These are phyloP conservation scores for Drosophila austrosaltans DNA, from an alignment of 2,888 invertebrate genomes.

Conservation along the genomic window DNA sequence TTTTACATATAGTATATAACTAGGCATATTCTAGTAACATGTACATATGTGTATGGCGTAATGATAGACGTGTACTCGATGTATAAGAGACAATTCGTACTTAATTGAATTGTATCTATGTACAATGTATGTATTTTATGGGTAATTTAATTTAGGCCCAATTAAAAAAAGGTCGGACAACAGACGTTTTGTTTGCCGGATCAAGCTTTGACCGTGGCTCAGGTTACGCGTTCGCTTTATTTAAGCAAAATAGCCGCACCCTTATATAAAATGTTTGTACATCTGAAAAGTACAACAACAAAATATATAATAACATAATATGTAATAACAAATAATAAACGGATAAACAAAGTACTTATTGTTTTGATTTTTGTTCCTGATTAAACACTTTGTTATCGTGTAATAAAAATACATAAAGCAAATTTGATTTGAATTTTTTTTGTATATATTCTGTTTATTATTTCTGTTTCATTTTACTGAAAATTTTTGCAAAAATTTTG, in stretches of 20 bases:
- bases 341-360: no score
- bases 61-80: background rate
- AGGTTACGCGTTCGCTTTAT: constrained; percentile 56
- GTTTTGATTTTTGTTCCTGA: no score
- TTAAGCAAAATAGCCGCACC: constrained; percentile 33
- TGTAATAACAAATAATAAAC: background rate
- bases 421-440: no score
- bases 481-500: background rate
- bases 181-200: constrained; percentile 52
- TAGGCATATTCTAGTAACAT: background rate
- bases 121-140: constrained; percentile 56
- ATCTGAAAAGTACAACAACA: constrained; percentile 1
- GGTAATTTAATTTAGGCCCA: constrained; percentile 79
- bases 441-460: no score
- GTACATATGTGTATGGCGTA: background rate
- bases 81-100: constrained; percentile 11
- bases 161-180: constrained; percentile 78
- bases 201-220: constrained; percentile 68
- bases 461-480: background rate
- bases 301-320: background rate
- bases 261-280: constrained; percentile 2
- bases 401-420: no score
- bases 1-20: background rate
- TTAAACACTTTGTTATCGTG: no score
- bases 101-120: constrained; percentile 69